These are phyloP conservation scores for Timandra comae DNA, from an alignment of 2,888 invertebrate genomes.

Conservation along the genomic window DNA sequence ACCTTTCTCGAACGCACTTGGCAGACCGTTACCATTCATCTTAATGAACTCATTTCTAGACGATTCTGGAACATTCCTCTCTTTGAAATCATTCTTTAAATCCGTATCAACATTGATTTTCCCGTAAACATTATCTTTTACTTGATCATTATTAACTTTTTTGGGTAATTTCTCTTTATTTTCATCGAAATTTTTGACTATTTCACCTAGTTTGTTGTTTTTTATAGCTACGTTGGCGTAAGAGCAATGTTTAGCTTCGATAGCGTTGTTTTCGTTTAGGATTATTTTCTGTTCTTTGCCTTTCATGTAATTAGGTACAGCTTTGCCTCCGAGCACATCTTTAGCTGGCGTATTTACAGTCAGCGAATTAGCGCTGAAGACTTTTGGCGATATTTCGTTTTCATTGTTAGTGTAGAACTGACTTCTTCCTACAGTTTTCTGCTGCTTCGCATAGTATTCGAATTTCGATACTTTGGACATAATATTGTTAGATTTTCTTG, in stretches of 20 bases:
- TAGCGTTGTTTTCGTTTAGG: constrained; percentile 47
- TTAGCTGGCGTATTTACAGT: constrained; percentile 89
- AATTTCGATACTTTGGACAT: constrained; percentile 88
- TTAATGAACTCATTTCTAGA: neutral
- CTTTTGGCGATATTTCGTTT: constrained; percentile 82
- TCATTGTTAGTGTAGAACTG: constrained; percentile 64
- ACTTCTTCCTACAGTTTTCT: constrained; percentile 70
- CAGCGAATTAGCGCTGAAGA: constrained; percentile 85
- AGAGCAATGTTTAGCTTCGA: constrained; percentile 54
- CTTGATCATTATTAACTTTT: constrained; percentile 61
- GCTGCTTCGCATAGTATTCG: constrained; percentile 83
- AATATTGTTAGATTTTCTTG: constrained; percentile 70
- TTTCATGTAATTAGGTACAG: constrained; percentile 78
- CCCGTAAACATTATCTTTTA: constrained; percentile 60
- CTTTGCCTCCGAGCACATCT: constrained; percentile 84
- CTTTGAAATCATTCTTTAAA: neutral
- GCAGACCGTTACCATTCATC: too few species aligned
- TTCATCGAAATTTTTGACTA: constrained; percentile 68
- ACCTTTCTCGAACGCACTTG: constrained; percentile 50
- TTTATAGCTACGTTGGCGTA: constrained; percentile 62
- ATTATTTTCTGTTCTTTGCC: constrained; percentile 36
- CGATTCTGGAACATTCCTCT: neutral
- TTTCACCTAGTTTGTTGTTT: constrained; percentile 67
- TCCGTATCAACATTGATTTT: constrained; percentile 49
- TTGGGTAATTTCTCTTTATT: constrained; percentile 47